Percentiles rank a stretch among this genome's conserved stretches.
Evolutionary conservation across 2,113 vertebrate genomes (phyloP).

Genomic region (Scomber scombrus): DNA sequence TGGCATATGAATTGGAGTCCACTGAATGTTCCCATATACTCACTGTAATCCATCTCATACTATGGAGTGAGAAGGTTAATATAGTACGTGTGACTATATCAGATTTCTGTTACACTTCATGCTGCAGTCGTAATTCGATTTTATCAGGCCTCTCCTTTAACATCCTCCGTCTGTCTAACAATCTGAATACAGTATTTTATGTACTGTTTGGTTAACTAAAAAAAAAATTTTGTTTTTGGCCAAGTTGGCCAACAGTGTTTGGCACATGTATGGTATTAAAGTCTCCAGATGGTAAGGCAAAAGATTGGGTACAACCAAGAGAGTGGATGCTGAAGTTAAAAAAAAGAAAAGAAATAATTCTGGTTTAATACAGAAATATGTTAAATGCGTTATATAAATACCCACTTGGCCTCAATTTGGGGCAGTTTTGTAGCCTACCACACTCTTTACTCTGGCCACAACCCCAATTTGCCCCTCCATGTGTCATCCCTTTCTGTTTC

Average conservation of each 20-base stretch:
- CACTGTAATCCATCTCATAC: constrained; percentile 15
- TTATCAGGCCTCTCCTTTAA: not conserved
- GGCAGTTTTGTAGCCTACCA: not conserved
- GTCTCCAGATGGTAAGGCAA: not conserved
- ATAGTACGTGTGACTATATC: not conserved
- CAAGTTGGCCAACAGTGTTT: not conserved
- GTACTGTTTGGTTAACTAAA: not conserved
- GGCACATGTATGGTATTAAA: not conserved
- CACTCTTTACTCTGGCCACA: not conserved
- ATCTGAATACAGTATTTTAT: constrained; percentile 4
- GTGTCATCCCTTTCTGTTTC: not conserved
- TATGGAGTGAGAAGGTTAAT: not conserved
- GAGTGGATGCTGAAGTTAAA: not conserved
- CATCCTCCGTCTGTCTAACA: not conserved
- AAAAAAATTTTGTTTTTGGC: not conserved
- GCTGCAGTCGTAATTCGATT: not conserved
- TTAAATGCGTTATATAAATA: no score
- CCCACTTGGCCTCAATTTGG: no score
- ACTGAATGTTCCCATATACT: not conserved
- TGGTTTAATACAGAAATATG: not conserved
- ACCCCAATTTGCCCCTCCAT: not conserved
- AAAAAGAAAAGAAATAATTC: not conserved
- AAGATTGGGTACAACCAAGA: not conserved
- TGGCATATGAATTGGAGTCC: not conserved
- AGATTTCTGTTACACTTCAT: not conserved